Evolutionary conservation across 2,888 invertebrate species (phyloP).

Genomic region (Xanthorhoe spadicearia): DNA sequence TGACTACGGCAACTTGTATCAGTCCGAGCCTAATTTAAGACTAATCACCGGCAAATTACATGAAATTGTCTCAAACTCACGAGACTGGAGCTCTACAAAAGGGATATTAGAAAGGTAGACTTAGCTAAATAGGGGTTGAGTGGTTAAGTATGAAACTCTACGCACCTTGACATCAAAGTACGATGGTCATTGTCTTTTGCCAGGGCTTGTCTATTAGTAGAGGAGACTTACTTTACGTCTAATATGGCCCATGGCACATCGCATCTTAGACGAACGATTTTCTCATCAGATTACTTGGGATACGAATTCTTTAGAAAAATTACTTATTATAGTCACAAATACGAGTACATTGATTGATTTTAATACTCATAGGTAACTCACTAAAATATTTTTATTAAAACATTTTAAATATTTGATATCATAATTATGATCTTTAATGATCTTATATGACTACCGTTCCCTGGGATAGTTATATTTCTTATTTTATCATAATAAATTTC

Average conservation of each 20-base stretch:
- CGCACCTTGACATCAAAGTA: not conserved
- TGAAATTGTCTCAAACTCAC: conserved; percentile 20
- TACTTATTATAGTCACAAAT: no score
- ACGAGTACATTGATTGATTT: no score
- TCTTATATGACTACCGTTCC: no score
- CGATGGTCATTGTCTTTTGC: not conserved
- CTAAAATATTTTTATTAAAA: no score
- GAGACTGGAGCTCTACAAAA: conserved; percentile 9
- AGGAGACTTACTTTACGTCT: no score
- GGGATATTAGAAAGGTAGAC: conserved; percentile 10
- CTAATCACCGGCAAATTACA: conserved; percentile 41
- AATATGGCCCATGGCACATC: no score
- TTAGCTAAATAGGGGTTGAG: conserved; percentile 11
- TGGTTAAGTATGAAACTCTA: not conserved
- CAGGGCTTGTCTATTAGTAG: not conserved
- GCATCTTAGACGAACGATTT: not conserved
- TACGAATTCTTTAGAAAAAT: no score
- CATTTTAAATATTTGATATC: no score
- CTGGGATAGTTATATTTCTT: no score
- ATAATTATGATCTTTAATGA: no score
- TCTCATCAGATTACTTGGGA: not conserved
- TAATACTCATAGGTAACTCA: no score
- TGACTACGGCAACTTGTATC: conserved; percentile 46
- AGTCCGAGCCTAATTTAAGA: conserved; percentile 44
- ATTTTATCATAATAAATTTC: no score